Conservation (phyloP, 2,113 vertebrate species). For the Boleophthalmus pectinirostris region DNA sequence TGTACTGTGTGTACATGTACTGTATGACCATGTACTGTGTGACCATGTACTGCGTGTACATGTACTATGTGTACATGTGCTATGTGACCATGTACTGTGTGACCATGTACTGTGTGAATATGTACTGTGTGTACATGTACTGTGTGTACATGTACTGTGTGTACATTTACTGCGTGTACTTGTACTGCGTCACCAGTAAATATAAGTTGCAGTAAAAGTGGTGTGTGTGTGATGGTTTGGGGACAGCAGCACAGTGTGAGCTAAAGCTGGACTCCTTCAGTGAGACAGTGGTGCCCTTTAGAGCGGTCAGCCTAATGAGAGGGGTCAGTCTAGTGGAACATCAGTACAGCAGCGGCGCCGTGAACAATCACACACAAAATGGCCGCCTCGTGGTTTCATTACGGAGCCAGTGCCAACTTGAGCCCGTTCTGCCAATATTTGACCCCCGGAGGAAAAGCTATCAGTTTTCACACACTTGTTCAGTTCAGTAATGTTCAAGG, state of each 20-base stretch:
- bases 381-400: conserved; percentile 63
- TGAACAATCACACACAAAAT: conserved; percentile 71
- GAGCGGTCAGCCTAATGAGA: conserved; percentile 72
- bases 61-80: too few species aligned
- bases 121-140: too few species aligned
- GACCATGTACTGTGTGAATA: too few species aligned
- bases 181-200: too few species aligned
- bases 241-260: conserved; percentile 57
- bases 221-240: conserved; percentile 55
- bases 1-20: too few species aligned
- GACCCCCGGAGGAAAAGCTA: conserved; percentile 69
- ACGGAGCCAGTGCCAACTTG: conserved; percentile 51
- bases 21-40: too few species aligned
- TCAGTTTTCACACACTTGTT: conserved; percentile 69
- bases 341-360: conserved; percentile 56
- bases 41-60: too few species aligned
- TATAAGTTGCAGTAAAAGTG: too few species aligned
- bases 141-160: too few species aligned
- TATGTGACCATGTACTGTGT: too few species aligned
- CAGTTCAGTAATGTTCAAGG: conserved; percentile 62
- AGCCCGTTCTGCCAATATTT: conserved; percentile 51
- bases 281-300: conserved; percentile 75
- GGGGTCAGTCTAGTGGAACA: conserved; percentile 66
- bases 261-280: conserved; percentile 66
- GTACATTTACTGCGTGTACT: too few species aligned